Conservation (phyloP, 2,797 vertebrate species). For the Babyrousa celebensis region DNA sequence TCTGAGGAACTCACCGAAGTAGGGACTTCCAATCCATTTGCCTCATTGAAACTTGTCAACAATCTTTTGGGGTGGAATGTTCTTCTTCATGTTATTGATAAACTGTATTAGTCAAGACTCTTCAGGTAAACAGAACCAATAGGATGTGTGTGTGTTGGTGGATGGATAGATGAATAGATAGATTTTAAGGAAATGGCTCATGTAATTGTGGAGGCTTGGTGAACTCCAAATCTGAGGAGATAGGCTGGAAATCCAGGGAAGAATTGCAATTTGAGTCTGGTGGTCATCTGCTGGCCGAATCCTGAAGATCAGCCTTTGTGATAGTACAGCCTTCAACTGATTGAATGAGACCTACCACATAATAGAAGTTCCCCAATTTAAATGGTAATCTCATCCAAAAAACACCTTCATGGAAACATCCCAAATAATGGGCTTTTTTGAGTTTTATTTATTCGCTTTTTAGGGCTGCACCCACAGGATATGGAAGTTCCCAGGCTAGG, state of each 20-base stretch:
- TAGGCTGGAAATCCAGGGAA: neutral
- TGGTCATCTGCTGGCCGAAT: neutral
- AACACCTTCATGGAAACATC: neutral
- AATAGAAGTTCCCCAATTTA: neutral
- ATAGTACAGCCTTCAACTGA: neutral
- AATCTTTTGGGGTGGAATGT: neutral
- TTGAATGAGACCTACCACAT: neutral
- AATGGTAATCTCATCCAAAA: neutral
- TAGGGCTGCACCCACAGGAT: no score
- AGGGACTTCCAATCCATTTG: neutral
- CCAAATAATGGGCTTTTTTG: neutral
- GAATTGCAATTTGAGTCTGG: neutral
- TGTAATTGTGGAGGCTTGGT: neutral
- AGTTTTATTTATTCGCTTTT: no score
- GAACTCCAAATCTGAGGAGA: neutral
- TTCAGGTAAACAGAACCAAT: slow-evolving; percentile 15
- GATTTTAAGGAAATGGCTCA: neutral
- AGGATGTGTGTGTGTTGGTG: no score
- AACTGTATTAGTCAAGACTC: neutral
- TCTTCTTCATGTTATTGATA: neutral
- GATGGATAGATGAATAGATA: neutral
- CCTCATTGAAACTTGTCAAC: neutral
- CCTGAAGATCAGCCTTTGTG: neutral
- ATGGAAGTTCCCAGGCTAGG: no score
- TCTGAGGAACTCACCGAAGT: neutral